A percentile compares a stretch with the other conserved stretches of the same genome.
Conservation (phyloP, 1,140 invertebrate species). For the Lasaia peninsularis region DNA sequence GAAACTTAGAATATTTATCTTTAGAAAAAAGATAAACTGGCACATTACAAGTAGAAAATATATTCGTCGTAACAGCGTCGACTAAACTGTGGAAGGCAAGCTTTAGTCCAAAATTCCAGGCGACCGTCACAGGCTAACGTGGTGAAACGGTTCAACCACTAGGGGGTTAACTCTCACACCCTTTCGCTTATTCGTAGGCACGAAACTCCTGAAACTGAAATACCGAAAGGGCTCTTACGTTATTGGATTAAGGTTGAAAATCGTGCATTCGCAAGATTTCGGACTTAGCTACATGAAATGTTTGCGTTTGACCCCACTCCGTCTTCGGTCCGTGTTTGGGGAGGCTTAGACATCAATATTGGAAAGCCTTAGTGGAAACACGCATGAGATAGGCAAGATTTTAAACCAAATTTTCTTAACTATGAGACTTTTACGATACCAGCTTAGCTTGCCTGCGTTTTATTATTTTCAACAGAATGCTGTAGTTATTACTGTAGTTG, state of each 20-base stretch:
- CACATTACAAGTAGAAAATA: too few species aligned
- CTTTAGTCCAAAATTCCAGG: constrained; percentile 62
- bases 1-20: too few species aligned
- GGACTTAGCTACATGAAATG: constrained; percentile 46
- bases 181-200: constrained; percentile 23
- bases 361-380: constrained; percentile 58
- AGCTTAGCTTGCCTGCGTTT: too few species aligned
- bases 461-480: neutral
- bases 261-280: constrained; percentile 20
- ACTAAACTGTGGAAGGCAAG: too few species aligned
- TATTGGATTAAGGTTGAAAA: constrained; percentile 21
- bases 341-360: constrained; percentile 71
- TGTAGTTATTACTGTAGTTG: too few species aligned
- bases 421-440: too few species aligned
- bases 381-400: constrained; percentile 25
- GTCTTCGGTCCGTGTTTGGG: constrained; percentile 53
- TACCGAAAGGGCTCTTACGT: constrained; percentile 24
- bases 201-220: constrained; percentile 15
- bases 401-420: constrained; percentile 13
- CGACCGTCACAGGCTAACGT: constrained; percentile 73
- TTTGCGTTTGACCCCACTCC: constrained; percentile 69
- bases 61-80: too few species aligned
- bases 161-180: constrained; percentile 55
- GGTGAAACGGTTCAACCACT: constrained; percentile 68
- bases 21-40: too few species aligned